These are phyloP conservation scores for Albula glossodonta DNA, from an alignment of 2,113 vertebrate genomes.

Conservation along the genomic window DNA sequence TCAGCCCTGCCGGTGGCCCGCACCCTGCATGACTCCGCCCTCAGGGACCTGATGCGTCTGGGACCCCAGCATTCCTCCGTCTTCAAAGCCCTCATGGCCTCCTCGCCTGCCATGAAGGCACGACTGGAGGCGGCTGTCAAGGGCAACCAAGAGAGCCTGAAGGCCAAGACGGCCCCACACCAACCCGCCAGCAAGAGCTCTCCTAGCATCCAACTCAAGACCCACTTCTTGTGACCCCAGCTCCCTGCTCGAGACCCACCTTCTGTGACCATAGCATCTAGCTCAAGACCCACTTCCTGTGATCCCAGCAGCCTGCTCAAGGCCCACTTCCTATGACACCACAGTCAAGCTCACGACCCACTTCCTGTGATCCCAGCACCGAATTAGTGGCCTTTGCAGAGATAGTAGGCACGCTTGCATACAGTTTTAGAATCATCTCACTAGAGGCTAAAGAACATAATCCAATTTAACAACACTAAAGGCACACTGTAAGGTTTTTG, in stretches of 20 bases:
- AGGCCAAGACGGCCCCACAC: constrained; percentile 66
- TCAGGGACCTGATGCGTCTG: constrained; percentile 86
- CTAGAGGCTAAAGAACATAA: neutral
- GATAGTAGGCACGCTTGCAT: neutral
- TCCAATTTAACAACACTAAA: neutral
- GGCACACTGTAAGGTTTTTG: neutral
- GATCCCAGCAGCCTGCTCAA: constrained; percentile 76
- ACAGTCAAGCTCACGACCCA: too few relatives aligned
- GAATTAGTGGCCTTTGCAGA: neutral
- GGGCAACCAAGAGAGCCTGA: constrained; percentile 83
- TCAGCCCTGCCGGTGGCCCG: constrained; percentile 73
- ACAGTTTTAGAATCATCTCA: neutral
- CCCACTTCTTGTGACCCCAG: constrained; percentile 81
- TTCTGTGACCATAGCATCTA: constrained; percentile 76
- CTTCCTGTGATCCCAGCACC: too few relatives aligned
- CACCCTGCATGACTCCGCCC: constrained; percentile 84
- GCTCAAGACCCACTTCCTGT: constrained; percentile 91
- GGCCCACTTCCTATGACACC: constrained; percentile 78
- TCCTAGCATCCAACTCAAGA: constrained; percentile 89
- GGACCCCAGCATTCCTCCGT: constrained; percentile 80
- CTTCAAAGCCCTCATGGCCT: constrained; percentile 82
- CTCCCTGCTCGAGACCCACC: constrained; percentile 85
- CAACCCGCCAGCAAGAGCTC: constrained; percentile 71
- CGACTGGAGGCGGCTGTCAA: constrained; percentile 87
- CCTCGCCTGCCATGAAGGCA: constrained; percentile 82